These are phyloP conservation scores for Nibea coibor DNA, from an alignment of 2,113 vertebrate species.

Conservation along the genomic window DNA sequence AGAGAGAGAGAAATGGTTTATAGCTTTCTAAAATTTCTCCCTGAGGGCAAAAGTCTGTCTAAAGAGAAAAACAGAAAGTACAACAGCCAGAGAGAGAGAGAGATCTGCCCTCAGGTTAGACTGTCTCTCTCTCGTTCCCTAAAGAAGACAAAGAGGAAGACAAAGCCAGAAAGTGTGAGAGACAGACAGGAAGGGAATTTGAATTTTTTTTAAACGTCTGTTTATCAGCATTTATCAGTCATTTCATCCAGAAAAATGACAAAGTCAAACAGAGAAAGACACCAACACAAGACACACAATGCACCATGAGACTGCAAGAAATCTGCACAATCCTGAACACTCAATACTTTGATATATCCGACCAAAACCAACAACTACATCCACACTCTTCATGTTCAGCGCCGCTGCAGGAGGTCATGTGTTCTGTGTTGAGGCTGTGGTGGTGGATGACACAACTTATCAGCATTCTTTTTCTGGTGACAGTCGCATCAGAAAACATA, in stretches of 20 bases:
- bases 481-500: no score
- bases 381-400: neutral
- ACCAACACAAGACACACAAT: no score
- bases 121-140: conserved; percentile 19
- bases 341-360: neutral
- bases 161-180: neutral
- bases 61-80: conserved; percentile 42
- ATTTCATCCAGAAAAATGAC: neutral
- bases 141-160: conserved; percentile 1
- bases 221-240: neutral
- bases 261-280: neutral
- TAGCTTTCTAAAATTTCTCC: conserved; percentile 56
- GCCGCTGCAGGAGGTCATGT: no score
- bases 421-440: no score
- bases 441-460: no score
- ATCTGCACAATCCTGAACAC: neutral
- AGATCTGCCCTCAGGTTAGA: conserved; percentile 57
- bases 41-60: conserved; percentile 41
- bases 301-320: neutral
- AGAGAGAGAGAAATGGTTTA: conserved; percentile 40
- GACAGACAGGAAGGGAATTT: neutral
- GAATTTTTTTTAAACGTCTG: no score
- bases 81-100: conserved; percentile 16
- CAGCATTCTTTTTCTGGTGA: no score
- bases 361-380: neutral